Evolutionary conservation across 2,888 invertebrate genomes (phyloP), one percentile per base, ranked within the genome.

Genomic region (Micoletzkya japonica): DNA sequence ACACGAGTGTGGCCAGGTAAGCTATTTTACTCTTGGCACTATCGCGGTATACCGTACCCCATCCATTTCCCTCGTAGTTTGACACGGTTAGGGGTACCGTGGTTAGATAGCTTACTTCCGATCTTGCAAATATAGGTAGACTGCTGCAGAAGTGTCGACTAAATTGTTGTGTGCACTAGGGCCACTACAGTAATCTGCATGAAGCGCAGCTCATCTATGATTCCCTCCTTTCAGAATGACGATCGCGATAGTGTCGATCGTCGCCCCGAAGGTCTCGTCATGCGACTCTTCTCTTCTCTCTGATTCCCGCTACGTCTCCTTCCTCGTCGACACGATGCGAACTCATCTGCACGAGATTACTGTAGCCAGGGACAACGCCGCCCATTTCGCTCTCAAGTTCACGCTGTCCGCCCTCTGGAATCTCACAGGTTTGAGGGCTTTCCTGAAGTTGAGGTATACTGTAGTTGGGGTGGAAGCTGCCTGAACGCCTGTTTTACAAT

Each of bases 341-440:
- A 87, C 88, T 49, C 90, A 90, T 80, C 87, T 89, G 72, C 87
- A 81, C 24, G 74, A 71, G 34, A 52, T 50, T 54, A 67, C 34
- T 63, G 74, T 30, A 24, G 36, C 36, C 60, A 69, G 60, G 3
- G 73, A 76, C 32, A 70, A 76, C 50, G 77, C 78, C 32, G 74
- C 70, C 87, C 88, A 74, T 28, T 91, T 91, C 73, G 91, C 91
- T 2, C 88, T 92, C 86, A 91, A 91, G 84, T 92, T 91, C 84
- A 91, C 91, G 0, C 87, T 92, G 58, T 91, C 91, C 82, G 91
- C 91, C 36, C 87, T 92, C 34, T 92, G 92, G 92, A 92, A 92
- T 86, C 87, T 92, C 59, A 92, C 91, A 58, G 89, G 89, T 89
- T 78, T 75, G 78, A 50, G 34, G 20, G 24, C n/a, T n/a, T n/a